These are phyloP conservation scores for Ceuthmochares aereus DNA, from an alignment of 2,113 vertebrate genomes.

Conservation along the genomic window DNA sequence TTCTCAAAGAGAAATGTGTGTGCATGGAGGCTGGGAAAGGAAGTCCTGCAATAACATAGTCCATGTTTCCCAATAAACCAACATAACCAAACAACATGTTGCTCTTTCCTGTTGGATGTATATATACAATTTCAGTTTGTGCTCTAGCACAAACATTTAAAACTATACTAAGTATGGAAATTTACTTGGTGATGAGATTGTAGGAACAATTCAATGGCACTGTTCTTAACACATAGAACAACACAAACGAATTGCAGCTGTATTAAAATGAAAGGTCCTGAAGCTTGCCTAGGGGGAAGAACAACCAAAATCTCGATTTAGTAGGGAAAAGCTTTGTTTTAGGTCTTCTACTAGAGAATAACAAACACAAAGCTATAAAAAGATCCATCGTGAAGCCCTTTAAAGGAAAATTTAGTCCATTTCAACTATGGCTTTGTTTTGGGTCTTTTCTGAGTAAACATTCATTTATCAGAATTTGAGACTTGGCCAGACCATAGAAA, in stretches of 20 bases:
- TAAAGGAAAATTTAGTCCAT: conserved; percentile 42
- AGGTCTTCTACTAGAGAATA: conserved; percentile 7
- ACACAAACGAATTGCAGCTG: not conserved
- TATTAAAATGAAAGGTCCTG: not conserved
- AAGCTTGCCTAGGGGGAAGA: not conserved
- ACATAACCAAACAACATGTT: not conserved
- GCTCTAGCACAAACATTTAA: not conserved
- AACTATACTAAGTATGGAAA: not conserved
- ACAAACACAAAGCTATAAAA: conserved; percentile 51
- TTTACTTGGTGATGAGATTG: not conserved
- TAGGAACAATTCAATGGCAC: not conserved
- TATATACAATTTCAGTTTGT: not conserved
- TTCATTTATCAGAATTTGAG: conserved; percentile 33
- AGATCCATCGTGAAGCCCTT: not conserved
- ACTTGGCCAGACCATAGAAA: conserved; percentile 26
- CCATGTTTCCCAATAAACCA: not conserved
- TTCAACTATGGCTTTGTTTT: conserved; percentile 47
- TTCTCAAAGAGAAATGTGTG: not conserved
- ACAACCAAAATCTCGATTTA: not conserved
- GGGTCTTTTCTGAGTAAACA: conserved; percentile 61
- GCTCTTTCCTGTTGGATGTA: not conserved
- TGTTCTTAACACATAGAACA: not conserved
- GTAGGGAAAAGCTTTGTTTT: conserved; percentile 15
- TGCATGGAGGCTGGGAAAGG: not conserved
- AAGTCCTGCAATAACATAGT: not conserved